These are phyloP conservation scores for Tragulus kanchil DNA, from an alignment of 2,113 vertebrate genomes.

Conservation along the genomic window DNA sequence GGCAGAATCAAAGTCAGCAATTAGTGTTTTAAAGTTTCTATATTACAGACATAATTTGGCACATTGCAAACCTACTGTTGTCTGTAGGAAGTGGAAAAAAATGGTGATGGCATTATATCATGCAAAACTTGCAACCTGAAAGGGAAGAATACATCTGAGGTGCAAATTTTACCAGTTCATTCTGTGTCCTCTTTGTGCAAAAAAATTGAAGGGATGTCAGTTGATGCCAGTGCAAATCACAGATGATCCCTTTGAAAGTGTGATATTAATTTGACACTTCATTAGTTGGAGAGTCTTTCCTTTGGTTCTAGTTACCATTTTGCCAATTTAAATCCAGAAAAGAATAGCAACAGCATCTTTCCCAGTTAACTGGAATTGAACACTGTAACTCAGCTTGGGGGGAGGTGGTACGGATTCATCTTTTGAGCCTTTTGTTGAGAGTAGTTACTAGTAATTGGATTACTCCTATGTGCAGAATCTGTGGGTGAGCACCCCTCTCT, in stretches of 20 bases:
- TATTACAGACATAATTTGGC: not conserved
- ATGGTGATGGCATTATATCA: not conserved
- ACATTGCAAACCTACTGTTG: not conserved
- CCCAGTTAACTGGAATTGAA: conserved; percentile 50
- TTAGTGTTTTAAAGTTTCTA: not conserved
- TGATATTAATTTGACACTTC: not conserved
- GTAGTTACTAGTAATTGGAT: conserved; percentile 63
- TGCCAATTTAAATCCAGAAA: conserved; percentile 67
- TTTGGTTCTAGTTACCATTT: conserved; percentile 57
- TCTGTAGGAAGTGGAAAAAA: not conserved
- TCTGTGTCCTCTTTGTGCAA: not conserved
- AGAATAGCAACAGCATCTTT: conserved; percentile 42
- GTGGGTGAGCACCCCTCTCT: not conserved
- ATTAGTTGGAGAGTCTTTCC: not conserved
- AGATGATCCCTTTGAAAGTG: not conserved
- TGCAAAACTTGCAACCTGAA: not conserved
- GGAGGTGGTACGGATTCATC: conserved; percentile 39
- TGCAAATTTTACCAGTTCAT: not conserved
- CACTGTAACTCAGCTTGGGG: conserved; percentile 49
- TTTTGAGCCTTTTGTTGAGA: not conserved
- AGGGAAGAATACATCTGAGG: not conserved
- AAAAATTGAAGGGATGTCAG: not conserved
- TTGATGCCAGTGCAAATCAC: not conserved
- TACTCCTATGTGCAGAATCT: conserved; percentile 19
- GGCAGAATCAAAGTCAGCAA: not conserved